Evolutionary conservation across 2,113 vertebrate genomes (phyloP).

Genomic region (Otis tarda): DNA sequence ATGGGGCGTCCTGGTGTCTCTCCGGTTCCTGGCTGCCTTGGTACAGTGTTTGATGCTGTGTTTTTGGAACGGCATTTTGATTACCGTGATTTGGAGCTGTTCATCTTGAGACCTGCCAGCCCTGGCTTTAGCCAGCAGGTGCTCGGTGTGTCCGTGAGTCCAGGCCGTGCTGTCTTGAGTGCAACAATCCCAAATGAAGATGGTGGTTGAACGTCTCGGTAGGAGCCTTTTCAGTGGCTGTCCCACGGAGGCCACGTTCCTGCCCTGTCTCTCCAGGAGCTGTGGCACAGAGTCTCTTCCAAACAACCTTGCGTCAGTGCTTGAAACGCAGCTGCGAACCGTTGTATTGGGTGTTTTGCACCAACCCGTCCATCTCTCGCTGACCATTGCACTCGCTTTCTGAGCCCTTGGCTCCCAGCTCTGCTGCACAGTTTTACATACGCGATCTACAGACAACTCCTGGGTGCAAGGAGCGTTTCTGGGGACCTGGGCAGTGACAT

Average conservation of each 20-base stretch:
- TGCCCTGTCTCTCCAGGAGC: neutral
- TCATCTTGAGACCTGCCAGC: neutral
- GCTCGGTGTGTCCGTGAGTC: neutral
- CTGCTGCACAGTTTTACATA: neutral
- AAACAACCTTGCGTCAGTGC: neutral
- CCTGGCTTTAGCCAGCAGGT: neutral
- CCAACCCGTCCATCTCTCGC: neutral
- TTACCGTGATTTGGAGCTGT: neutral
- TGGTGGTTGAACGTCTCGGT: neutral
- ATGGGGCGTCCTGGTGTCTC: neutral
- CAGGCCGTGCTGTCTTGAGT: neutral
- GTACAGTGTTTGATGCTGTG: neutral
- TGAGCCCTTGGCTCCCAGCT: neutral
- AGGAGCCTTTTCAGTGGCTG: neutral
- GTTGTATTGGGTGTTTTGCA: rapidly evolving
- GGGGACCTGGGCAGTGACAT: neutral
- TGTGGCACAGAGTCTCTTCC: neutral
- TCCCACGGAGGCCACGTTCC: rapidly evolving
- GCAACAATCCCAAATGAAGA: neutral
- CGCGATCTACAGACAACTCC: neutral
- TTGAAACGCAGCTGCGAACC: neutral
- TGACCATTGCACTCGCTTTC: neutral
- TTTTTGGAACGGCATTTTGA: neutral
- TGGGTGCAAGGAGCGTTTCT: neutral
- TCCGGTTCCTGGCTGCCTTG: neutral